These are phyloP conservation scores for Nephrotoma flavescens DNA, from an alignment of 2,888 invertebrate genomes.

Conservation along the genomic window DNA sequence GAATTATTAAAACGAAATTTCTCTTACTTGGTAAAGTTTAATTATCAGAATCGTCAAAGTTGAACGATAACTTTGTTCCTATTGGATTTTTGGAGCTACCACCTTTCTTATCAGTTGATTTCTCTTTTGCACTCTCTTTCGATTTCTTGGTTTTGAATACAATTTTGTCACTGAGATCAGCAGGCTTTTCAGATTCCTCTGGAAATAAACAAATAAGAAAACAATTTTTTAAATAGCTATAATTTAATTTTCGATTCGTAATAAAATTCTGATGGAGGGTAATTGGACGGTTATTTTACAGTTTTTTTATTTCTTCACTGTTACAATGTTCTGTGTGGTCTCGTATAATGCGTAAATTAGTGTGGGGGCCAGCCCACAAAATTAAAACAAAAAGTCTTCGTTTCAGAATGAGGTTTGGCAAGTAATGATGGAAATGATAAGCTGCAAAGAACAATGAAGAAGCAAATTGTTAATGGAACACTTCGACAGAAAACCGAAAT, in stretches of 20 bases:
- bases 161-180: slow-evolving; percentile 43
- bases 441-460: too few species aligned
- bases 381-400: too few species aligned
- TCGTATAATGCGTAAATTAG: too few species aligned
- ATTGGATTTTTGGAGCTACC: neutral
- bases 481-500: too few species aligned
- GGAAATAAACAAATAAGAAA: slow-evolving; percentile 17
- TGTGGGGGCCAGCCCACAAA: too few species aligned
- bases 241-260: neutral
- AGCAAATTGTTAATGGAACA: too few species aligned
- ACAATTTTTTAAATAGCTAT: neutral
- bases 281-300: too few species aligned
- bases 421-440: too few species aligned
- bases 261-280: neutral
- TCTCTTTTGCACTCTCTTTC: neutral
- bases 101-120: neutral
- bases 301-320: too few species aligned
- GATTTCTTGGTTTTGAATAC: slow-evolving; percentile 36
- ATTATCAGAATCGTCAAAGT: neutral
- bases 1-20: neutral
- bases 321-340: too few species aligned
- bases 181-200: slow-evolving; percentile 43
- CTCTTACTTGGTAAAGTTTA: neutral
- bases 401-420: too few species aligned
- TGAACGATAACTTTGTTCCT: neutral